phyloP scores from a whole-genome alignment of 53 echinoderm and acorn worm genomes.

The Paracentrotus lividus region DNA sequence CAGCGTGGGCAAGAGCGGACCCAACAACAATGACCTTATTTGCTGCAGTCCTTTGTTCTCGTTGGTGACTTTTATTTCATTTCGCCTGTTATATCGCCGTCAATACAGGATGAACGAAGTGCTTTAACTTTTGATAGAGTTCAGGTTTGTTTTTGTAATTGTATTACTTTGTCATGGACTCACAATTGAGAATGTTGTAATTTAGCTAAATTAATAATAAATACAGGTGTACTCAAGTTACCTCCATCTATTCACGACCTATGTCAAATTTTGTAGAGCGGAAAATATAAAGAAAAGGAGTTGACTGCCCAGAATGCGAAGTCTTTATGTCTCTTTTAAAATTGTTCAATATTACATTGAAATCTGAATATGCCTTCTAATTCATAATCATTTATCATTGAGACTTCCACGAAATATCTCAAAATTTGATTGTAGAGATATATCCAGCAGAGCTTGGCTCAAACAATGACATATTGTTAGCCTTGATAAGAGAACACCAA shows the following conservation, averaged over 20 bases:
- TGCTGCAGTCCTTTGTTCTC: slow-evolving; percentile 56
- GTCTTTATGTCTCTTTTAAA: neutral
- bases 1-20: slow-evolving; percentile 57
- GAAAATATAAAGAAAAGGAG: neutral
- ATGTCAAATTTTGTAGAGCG: neutral
- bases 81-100: slow-evolving; percentile 20
- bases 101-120: slow-evolving; percentile 47
- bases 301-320: neutral
- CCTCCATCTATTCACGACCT: neutral
- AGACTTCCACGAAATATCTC: no score
- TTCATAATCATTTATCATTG: no score
- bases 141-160: slow-evolving; percentile 49
- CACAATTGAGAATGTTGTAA: no score
- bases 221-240: neutral
- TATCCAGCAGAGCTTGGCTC: no score
- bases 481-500: no score
- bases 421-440: no score
- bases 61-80: slow-evolving; percentile 37
- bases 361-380: neutral
- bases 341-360: neutral
- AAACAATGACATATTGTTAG: no score
- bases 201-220: no score
- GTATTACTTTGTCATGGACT: neutral
- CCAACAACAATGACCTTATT: slow-evolving; percentile 64
- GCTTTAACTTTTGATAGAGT: slow-evolving; percentile 14